Evolutionary conservation across 2,113 vertebrate genomes (phyloP).

Genomic region (Cyprinodon variegatus): DNA sequence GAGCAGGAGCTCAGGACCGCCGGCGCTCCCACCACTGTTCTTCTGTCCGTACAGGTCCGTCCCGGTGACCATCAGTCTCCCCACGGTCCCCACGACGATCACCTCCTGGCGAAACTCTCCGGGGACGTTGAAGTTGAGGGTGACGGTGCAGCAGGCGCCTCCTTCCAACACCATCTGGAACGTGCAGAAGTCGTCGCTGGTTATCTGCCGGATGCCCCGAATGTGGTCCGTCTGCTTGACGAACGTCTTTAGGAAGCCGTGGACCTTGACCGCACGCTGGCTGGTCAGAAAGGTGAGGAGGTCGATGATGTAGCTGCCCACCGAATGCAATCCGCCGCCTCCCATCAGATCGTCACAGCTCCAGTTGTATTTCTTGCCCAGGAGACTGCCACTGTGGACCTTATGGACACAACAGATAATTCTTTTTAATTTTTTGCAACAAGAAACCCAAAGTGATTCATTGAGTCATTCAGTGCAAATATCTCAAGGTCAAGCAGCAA

Average conservation of each 20-base stretch:
- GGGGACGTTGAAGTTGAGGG: slow-evolving; percentile 96
- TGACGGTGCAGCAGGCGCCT: slow-evolving; percentile 94
- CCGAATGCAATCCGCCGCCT: slow-evolving; percentile 94
- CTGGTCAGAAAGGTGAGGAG: slow-evolving; percentile 94
- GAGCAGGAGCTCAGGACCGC: slow-evolving; percentile 87
- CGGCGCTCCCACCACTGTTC: slow-evolving; percentile 79
- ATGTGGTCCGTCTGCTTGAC: slow-evolving; percentile 98
- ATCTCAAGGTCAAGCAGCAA: neutral
- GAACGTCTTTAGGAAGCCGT: slow-evolving; percentile 96
- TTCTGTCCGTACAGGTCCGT: slow-evolving; percentile 94
- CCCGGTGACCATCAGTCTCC: slow-evolving; percentile 87
- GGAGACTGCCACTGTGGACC: slow-evolving; percentile 94
- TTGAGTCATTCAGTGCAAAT: too few species aligned
- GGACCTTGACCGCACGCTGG: slow-evolving; percentile 91
- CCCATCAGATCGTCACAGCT: slow-evolving; percentile 99
- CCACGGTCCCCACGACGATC: slow-evolving; percentile 87
- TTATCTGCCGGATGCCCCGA: slow-evolving; percentile 96
- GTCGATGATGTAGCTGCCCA: slow-evolving; percentile 98
- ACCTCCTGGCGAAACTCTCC: slow-evolving; percentile 97
- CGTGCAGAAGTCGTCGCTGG: slow-evolving; percentile 98
- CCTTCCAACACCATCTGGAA: slow-evolving; percentile 98
- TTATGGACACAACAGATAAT: slow-evolving; percentile 53
- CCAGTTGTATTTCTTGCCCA: slow-evolving; percentile 99
- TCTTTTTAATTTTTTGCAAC: neutral
- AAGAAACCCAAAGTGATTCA: neutral